A percentile compares a stretch with the other conserved stretches of the same genome.
Evolutionary conservation across 1,140 invertebrate species (phyloP).

Genomic region (Saccostrea echinata): DNA sequence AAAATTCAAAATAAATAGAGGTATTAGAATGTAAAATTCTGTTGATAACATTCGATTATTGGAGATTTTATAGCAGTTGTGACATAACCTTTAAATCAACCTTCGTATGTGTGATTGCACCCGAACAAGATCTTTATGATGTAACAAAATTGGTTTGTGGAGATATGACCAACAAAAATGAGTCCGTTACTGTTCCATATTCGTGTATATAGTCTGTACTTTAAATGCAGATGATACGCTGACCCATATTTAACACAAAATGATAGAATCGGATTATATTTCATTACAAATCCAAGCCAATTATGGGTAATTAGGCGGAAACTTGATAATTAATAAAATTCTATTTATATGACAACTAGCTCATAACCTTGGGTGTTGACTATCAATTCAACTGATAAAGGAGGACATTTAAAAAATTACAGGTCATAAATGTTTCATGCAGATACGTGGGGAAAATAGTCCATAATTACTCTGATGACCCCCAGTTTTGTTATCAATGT

Average conservation of each 20-base stretch:
- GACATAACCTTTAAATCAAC: too few relatives aligned
- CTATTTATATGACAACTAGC: neutral
- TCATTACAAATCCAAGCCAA: neutral
- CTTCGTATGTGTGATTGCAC: too few relatives aligned
- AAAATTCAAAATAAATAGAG: too few relatives aligned
- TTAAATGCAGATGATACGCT: neutral
- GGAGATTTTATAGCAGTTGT: too few relatives aligned
- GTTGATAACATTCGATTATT: too few relatives aligned
- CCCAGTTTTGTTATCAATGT: neutral
- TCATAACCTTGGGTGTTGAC: neutral
- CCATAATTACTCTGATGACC: neutral
- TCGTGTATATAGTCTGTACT: neutral
- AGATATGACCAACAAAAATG: too few relatives aligned
- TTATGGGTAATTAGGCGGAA: conserved; percentile 12
- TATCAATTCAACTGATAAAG: neutral
- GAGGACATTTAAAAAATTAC: neutral
- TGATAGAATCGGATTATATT: neutral
- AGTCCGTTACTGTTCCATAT: too few relatives aligned
- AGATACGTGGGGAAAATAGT: neutral
- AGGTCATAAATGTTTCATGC: neutral
- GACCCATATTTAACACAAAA: neutral
- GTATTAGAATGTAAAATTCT: too few relatives aligned
- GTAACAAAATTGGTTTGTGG: too few relatives aligned
- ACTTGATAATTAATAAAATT: conserved; percentile 19
- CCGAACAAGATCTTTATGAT: too few relatives aligned